These are phyloP conservation scores for Mizuhopecten yessoensis DNA, from an alignment of 1,140 invertebrate species.

Conservation along the genomic window DNA sequence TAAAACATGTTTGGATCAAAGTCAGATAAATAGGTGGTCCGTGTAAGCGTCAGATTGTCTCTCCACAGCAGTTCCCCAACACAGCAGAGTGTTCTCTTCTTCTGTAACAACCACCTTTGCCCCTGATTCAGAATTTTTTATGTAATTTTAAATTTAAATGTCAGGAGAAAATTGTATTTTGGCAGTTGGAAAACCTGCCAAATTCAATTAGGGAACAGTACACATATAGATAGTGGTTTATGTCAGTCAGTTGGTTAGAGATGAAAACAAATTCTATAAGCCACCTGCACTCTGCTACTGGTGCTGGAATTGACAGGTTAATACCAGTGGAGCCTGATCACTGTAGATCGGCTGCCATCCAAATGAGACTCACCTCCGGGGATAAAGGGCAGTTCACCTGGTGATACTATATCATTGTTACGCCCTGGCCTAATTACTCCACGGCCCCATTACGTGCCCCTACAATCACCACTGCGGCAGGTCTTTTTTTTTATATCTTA, in stretches of 20 bases:
- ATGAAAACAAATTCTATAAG: conserved; percentile 40
- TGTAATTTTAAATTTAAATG: background rate
- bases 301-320: background rate
- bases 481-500: background rate
- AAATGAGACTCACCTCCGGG: background rate
- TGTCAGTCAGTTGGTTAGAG: background rate
- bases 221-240: background rate
- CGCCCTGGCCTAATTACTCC: conserved; percentile 21
- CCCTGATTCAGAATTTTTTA: background rate
- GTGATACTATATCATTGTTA: conserved; percentile 11
- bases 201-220: background rate
- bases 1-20: too few species aligned
- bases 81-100: too few species aligned
- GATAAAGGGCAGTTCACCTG: background rate
- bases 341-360: background rate
- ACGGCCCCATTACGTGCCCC: background rate
- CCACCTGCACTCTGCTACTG: background rate
- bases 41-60: too few species aligned
- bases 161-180: background rate
- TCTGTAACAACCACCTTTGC: too few species aligned
- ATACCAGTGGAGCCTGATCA: conserved; percentile 1
- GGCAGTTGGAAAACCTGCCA: conserved; percentile 10
- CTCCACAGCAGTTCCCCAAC: too few species aligned
- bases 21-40: too few species aligned
- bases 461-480: conserved; percentile 36